Base-by-base conservation (phyloP, 2,888 invertebrate genomes). In the Brachypterus glaber region DNA sequence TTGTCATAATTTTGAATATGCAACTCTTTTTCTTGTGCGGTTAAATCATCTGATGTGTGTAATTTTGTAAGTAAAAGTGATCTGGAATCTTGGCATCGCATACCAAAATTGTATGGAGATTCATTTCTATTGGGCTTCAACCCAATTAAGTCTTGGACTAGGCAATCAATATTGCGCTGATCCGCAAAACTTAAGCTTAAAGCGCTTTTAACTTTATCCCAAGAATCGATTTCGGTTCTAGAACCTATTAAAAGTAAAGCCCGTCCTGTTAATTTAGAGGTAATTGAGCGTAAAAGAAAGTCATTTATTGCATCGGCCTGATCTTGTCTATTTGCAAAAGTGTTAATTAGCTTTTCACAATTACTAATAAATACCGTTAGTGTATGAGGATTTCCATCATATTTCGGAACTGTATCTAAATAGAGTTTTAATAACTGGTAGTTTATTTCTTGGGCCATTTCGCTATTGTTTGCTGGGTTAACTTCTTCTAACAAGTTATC, bases 81-180 rank as follows among this genome's bases (percentile, higher is more conserved):
- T 18, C 39, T 39, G 9, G 33, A 9, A 16, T 38, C 38, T 35
- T 39, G 35, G 24, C 33, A 35, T 26, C 34, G 26, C 39, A 39
- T 39, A 11, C 39, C 39, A 24, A 39, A 39, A 35, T 35, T 39
- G 14, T 39, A 35, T 2, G 33, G 35, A 8, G 27, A n/a, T 12
- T 35, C 30, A 35, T 35, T 25, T 39, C 24, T 35, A 4, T 16
- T n/a, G 15, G 26, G 25, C 16, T 24, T 16, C 26, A 37, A 33
- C 13, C 32, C 11, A 25, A 39, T 39, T 16, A 35, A 17, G 26
- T 35, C 35, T 33, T 29, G 39, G 8, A 39, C 18, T n/a, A 39
- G 21, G 24, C 35, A 34, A 27, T 37, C 26, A 37, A 37, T 17
- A 38, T 35, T 33, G 9, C 33, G 24, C 33, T 34, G 33, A 29